A percentile compares a stretch with the other conserved stretches of the same genome.
Conservation (phyloP, 2,113 vertebrate genomes). For the Pelecanus crispus region DNA sequence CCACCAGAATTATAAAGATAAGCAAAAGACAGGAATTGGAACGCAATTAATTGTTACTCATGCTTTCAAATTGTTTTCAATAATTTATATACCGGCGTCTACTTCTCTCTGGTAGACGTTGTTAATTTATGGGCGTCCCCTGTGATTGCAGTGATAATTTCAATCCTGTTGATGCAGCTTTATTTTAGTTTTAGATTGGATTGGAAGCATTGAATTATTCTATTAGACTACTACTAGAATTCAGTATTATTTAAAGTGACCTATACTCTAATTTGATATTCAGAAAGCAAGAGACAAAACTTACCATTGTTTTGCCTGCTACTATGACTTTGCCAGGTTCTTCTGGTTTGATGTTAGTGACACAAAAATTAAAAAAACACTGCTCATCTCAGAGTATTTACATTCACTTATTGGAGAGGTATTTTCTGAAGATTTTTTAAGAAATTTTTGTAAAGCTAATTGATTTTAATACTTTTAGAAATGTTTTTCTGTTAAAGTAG, state of each 20-base stretch:
- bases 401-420: not conserved
- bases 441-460: not conserved
- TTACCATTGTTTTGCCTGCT: not conserved
- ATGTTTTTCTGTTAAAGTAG: not conserved
- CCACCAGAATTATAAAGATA: not conserved
- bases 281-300: not conserved
- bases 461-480: not conserved
- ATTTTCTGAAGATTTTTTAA: not conserved
- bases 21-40: not conserved
- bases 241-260: not conserved
- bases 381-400: not conserved
- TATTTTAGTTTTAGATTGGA: not conserved
- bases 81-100: not conserved
- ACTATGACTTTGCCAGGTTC: not conserved
- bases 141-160: not conserved
- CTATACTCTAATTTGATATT: not conserved
- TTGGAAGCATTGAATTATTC: not conserved
- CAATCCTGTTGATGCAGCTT: not conserved
- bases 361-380: not conserved
- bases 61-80: not conserved
- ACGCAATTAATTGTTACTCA: not conserved
- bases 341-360: not conserved
- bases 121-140: not conserved
- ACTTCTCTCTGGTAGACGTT: not conserved
- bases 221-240: not conserved